Evolutionary conservation across 2,888 invertebrate genomes (phyloP), one percentile per base, ranked within the genome.

Genomic region (Drosophila borealis): DNA sequence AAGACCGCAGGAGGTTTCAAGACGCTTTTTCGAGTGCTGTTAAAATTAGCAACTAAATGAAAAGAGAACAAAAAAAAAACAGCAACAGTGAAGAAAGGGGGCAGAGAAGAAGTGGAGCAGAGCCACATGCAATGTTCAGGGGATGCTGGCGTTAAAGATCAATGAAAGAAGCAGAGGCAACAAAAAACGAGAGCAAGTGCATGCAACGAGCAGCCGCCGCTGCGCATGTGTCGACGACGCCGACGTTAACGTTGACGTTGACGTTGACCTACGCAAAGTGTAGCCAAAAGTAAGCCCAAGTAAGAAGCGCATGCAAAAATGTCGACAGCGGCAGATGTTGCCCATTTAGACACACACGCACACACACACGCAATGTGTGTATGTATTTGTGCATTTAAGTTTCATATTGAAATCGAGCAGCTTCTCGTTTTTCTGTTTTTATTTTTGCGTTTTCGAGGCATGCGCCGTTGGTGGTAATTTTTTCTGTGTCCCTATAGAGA

Each of bases 221-320:
- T 74, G 76, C 72, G 86, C 81, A 86, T 82, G 81, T 83, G 81
- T 81, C 87, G 87, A 66, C 77, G 64, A 55, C 55, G 64, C 9
- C 13, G 60, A 41, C 39, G 66, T 29, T 44, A 57, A 49, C 59
- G 51, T 66, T 45, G 19, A 64, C 48, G 77, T 63, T 61, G 71
- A 80, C 83, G 88, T 89, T 91, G 90, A 90, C 90, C 90, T 91
- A 90, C 91, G 90, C 89, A 80, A 78, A 80, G 82, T 69, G 74
- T 78, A 87, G 69, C 65, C 80, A 79, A 84, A 84, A 80, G 17
- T 17, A 68, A 56, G 61, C 49, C 44, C 60, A 60, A 65, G 65
- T 60, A 64, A 75, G 70, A 81, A 68, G 70, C 72, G 72, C 79
- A 79, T 81, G 79, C 74, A 82, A 82, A 81, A 83, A 77, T 70